Evolutionary conservation across 2,113 vertebrate species (phyloP).

Genomic region (Xiphophorus couchianus): DNA sequence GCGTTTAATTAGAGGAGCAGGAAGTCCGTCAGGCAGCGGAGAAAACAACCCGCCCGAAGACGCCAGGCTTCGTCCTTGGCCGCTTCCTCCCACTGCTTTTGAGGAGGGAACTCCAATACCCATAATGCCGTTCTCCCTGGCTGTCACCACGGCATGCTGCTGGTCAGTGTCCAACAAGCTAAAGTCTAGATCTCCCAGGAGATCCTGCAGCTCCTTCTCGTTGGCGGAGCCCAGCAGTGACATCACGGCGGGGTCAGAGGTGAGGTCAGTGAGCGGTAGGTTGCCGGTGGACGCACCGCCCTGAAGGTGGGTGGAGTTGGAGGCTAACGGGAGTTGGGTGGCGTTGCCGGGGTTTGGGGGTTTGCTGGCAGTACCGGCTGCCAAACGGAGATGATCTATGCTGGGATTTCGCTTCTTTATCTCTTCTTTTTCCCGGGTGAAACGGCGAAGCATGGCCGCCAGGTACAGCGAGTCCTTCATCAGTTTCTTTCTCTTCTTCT

Average conservation of each 20-base stretch:
- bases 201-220: conserved; percentile 92
- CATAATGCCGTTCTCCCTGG: conserved; percentile 88
- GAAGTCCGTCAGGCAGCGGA: conserved; percentile 88
- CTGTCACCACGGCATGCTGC: conserved; percentile 79
- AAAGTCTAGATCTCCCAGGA: conserved; percentile 93
- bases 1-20: conserved; percentile 89
- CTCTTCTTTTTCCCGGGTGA: conserved; percentile 94
- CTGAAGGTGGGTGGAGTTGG: conserved; percentile 77
- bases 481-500: conserved; percentile 95
- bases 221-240: conserved; percentile 93
- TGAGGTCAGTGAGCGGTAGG: conserved; percentile 73
- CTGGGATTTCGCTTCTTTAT: conserved; percentile 83
- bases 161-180: conserved; percentile 88
- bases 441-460: conserved; percentile 94
- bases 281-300: conserved; percentile 73
- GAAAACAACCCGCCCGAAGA: conserved; percentile 67
- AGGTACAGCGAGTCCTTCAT: conserved; percentile 93
- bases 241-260: conserved; percentile 88
- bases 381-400: conserved; percentile 35
- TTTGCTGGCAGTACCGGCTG: conserved; percentile 65
- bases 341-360: conserved; percentile 61
- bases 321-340: conserved; percentile 73
- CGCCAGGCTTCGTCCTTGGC: conserved; percentile 79
- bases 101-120: conserved; percentile 54
- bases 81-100: conserved; percentile 54